phyloP scores from a whole-genome alignment of 1,140 invertebrate species.

The Oscheius sp. region DNA sequence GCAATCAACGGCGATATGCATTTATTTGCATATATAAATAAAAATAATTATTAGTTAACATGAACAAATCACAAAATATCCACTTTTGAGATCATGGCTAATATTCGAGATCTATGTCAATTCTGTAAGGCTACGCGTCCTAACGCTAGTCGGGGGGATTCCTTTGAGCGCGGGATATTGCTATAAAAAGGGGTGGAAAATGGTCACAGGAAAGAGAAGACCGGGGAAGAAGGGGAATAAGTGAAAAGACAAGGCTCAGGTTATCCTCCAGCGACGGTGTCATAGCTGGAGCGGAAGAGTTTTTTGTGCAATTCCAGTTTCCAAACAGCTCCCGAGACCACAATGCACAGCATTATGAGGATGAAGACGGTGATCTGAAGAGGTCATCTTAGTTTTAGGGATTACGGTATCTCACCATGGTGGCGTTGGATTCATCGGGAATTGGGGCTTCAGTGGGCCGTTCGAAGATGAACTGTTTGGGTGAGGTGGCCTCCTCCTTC shows the following conservation, averaged over 20 bases:
- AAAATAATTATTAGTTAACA: too few species aligned
- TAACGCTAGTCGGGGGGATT: too few species aligned
- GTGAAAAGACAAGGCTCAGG: neutral
- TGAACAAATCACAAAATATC: too few species aligned
- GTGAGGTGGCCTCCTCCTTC: conserved; percentile 22
- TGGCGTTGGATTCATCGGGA: conserved; percentile 53
- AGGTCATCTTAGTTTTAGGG: neutral
- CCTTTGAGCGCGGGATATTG: neutral
- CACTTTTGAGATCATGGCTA: too few species aligned
- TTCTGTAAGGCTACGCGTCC: too few species aligned
- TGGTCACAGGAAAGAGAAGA: too few species aligned
- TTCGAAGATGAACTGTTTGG: conserved; percentile 57
- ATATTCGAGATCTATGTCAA: too few species aligned
- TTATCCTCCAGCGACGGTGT: conserved; percentile 57
- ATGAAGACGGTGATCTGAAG: conserved; percentile 48
- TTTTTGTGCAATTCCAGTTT: conserved; percentile 58
- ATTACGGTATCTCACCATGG: conserved; percentile 22
- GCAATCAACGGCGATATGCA: too few species aligned
- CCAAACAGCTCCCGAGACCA: conserved; percentile 55
- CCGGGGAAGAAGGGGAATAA: neutral
- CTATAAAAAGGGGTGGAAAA: neutral
- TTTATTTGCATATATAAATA: too few species aligned
- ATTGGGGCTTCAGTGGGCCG: conserved; percentile 54
- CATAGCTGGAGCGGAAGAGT: conserved; percentile 54
- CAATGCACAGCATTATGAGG: conserved; percentile 56